Evolutionary conservation across 2,113 vertebrate genomes (phyloP).

Genomic region (Patagioenas fasciata): DNA sequence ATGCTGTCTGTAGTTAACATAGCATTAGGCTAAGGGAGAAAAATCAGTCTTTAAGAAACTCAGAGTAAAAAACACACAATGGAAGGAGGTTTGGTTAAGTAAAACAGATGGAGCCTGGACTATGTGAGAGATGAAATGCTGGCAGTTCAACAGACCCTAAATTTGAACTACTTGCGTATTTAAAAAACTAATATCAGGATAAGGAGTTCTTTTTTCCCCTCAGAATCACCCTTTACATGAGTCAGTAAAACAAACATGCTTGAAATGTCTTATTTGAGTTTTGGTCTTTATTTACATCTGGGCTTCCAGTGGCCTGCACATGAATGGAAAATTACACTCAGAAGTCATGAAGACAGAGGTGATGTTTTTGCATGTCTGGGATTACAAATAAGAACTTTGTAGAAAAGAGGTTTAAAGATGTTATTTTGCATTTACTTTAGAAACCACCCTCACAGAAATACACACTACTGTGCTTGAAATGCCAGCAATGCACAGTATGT

Average conservation of each 20-base stretch:
- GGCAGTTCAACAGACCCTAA: not conserved
- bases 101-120: not conserved
- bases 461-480: not conserved
- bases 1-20: not conserved
- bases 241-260: not conserved
- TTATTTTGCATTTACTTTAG: not conserved
- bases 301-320: not conserved
- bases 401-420: not conserved
- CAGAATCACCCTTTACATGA: not conserved
- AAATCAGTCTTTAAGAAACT: not conserved
- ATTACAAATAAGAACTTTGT: not conserved
- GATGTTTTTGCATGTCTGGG: not conserved
- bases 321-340: not conserved
- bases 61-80: not conserved
- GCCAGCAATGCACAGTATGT: not conserved
- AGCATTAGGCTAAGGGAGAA: not conserved
- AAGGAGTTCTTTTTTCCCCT: not conserved
- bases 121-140: not conserved
- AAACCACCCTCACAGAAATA: not conserved
- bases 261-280: not conserved
- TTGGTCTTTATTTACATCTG: not conserved
- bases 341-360: not conserved
- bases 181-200: not conserved
- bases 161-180: not conserved
- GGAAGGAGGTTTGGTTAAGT: not conserved